Evolutionary conservation across 2,888 invertebrate genomes (phyloP).

Genomic region (Drosophila paucipuncta): DNA sequence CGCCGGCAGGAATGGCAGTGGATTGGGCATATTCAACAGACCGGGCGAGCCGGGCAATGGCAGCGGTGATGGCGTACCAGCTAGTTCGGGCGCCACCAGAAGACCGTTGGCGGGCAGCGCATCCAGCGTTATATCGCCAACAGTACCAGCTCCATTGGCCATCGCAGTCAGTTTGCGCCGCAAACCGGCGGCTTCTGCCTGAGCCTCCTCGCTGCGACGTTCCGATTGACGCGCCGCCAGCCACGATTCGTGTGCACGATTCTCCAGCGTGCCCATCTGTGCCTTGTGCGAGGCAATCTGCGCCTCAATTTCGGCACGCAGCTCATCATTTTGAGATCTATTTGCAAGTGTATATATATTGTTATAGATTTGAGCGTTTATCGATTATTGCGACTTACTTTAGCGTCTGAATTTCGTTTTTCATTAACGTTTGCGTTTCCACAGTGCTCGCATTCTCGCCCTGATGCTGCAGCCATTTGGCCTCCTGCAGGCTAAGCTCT

Average conservation of each 20-base stretch:
- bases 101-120: slow-evolving; percentile 53
- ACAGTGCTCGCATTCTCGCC: slow-evolving; percentile 93
- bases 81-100: slow-evolving; percentile 54
- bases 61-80: slow-evolving; percentile 84
- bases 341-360: neutral
- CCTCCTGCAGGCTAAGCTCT: slow-evolving; percentile 91
- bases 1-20: slow-evolving; percentile 87
- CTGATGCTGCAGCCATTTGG: slow-evolving; percentile 92
- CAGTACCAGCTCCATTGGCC: slow-evolving; percentile 63
- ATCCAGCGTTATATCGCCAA: slow-evolving; percentile 42
- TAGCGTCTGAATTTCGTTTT: slow-evolving; percentile 92
- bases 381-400: slow-evolving; percentile 87
- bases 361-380: neutral
- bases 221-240: slow-evolving; percentile 92
- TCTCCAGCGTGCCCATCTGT: slow-evolving; percentile 92
- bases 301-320: slow-evolving; percentile 94
- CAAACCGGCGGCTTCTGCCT: slow-evolving; percentile 89
- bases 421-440: slow-evolving; percentile 91
- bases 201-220: slow-evolving; percentile 92
- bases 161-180: slow-evolving; percentile 87
- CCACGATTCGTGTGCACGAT: slow-evolving; percentile 95
- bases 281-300: slow-evolving; percentile 89
- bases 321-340: slow-evolving; percentile 87
- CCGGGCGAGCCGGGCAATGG: slow-evolving; percentile 83
- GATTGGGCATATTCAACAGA: slow-evolving; percentile 83